Percentiles rank a stretch among this genome's conserved stretches.
These are phyloP conservation scores for Eilema caniola DNA, from an alignment of 2,888 invertebrate species.

Conservation along the genomic window DNA sequence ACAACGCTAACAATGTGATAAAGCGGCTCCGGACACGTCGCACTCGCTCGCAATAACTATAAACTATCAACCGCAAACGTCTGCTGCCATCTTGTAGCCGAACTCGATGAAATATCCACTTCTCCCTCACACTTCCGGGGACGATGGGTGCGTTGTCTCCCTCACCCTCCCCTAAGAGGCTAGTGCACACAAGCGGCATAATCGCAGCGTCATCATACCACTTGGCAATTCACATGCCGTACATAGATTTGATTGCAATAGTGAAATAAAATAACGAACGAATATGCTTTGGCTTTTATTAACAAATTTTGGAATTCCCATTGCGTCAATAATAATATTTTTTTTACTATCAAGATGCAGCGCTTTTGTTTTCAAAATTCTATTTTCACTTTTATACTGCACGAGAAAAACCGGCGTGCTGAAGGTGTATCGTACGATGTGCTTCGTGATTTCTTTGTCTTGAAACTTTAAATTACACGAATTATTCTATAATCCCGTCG, in stretches of 20 bases:
- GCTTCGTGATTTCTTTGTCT: conserved; percentile 78
- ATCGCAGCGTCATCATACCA: conserved; percentile 51
- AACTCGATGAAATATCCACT: conserved; percentile 81
- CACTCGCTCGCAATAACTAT: conserved; percentile 85
- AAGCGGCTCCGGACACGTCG: conserved; percentile 81
- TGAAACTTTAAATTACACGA: conserved; percentile 80
- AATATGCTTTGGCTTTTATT: conserved; percentile 28
- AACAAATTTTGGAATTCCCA: conserved; percentile 2
- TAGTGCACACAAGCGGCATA: conserved; percentile 63
- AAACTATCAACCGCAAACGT: conserved; percentile 87
- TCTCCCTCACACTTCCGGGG: conserved; percentile 71
- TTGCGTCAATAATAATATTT: neutral
- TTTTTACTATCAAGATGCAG: conserved; percentile 7
- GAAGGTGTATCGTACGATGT: conserved; percentile 32
- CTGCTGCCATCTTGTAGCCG: conserved; percentile 85
- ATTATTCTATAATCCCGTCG: conserved; percentile 69
- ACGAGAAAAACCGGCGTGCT: neutral
- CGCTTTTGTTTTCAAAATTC: neutral
- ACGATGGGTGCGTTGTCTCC: conserved; percentile 60
- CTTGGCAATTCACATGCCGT: conserved; percentile 48
- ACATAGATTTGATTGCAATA: conserved; percentile 53
- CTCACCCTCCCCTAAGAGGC: conserved; percentile 61
- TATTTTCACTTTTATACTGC: neutral
- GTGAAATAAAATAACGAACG: conserved; percentile 37
- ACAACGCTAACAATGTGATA: conserved; percentile 86